phyloP scores from a whole-genome alignment of 64 coral and sea anemone genomes.

The Montipora efflorescens region DNA sequence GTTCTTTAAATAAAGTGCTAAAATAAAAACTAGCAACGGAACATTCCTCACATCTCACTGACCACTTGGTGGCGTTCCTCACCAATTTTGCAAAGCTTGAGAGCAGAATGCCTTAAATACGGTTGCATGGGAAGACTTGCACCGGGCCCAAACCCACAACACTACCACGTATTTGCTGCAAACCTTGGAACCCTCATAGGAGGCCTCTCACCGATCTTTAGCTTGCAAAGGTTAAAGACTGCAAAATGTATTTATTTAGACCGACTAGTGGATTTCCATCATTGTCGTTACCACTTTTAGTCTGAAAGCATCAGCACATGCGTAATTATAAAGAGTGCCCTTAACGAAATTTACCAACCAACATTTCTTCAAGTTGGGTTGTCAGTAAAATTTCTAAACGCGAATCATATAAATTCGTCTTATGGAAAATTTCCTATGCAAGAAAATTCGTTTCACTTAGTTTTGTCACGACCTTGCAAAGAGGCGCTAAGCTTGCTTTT shows the following conservation, averaged over 20 bases:
- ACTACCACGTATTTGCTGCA: background rate
- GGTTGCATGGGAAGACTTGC: background rate
- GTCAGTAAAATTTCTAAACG: background rate
- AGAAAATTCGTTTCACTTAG: no score
- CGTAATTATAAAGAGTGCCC: background rate
- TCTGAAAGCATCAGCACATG: background rate
- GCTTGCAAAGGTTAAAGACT: background rate
- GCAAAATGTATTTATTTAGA: background rate
- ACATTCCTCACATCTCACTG: background rate
- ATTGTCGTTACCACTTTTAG: background rate
- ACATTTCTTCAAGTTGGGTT: background rate
- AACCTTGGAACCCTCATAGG: background rate
- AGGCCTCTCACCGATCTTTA: background rate
- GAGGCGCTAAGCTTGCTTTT: no score
- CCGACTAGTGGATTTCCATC: background rate
- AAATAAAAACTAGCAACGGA: background rate
- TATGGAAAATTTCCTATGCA: no score
- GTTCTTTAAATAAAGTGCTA: background rate
- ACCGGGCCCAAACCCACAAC: background rate
- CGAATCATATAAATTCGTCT: background rate
- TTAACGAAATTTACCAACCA: background rate
- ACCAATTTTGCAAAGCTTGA: slow-evolving; percentile 10
- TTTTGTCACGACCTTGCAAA: no score
- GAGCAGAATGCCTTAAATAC: background rate
- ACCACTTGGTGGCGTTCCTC: background rate